phyloP scores from a whole-genome alignment of 2,888 invertebrate genomes.

The Periphyllus acericola region DNA sequence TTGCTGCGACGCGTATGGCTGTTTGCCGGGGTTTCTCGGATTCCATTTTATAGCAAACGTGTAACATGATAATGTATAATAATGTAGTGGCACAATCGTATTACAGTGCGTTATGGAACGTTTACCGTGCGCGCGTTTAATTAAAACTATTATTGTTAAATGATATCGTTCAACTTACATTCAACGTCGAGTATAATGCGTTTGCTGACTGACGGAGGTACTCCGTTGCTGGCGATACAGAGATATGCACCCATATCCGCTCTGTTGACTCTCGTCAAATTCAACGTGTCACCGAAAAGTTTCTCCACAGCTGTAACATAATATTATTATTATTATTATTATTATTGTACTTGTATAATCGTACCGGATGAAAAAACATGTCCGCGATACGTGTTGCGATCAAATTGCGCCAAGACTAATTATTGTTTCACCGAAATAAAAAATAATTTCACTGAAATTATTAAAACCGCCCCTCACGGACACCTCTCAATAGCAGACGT shows the following conservation, averaged over 20 bases:
- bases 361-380: no score
- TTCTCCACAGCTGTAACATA: constrained; percentile 76
- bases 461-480: no score
- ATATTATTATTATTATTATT: neutral
- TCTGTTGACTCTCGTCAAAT: constrained; percentile 86
- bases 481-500: no score
- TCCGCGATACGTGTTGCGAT: no score
- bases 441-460: no score
- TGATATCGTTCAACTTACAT: constrained; percentile 74
- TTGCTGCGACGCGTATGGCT: neutral
- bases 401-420: no score
- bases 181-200: constrained; percentile 91
- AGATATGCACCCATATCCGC: constrained; percentile 89
- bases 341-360: no score
- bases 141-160: constrained; percentile 42
- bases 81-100: neutral
- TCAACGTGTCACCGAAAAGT: constrained; percentile 85
- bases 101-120: neutral
- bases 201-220: constrained; percentile 91
- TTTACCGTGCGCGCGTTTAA: constrained; percentile 8
- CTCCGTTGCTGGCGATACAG: constrained; percentile 86
- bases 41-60: neutral
- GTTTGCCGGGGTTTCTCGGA: neutral
- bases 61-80: constrained; percentile 9
- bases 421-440: no score